phyloP scores from a whole-genome alignment of 2,797 vertebrate species.

The Enteromius thamalakanensis region DNA sequence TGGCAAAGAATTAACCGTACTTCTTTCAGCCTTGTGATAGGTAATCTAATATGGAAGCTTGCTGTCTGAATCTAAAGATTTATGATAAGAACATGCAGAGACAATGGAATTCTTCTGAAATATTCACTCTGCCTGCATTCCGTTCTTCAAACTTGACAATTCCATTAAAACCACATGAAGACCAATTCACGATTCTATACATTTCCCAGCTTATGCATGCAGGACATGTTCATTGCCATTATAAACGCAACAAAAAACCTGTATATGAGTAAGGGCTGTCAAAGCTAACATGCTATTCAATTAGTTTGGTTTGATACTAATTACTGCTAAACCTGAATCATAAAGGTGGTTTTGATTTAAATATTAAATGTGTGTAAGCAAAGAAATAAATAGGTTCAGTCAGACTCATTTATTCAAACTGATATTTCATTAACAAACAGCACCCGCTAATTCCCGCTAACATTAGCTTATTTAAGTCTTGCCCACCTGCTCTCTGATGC shows the following conservation, averaged over 20 bases:
- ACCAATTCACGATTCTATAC: not conserved
- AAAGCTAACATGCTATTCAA: not conserved
- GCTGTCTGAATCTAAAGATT: constrained; percentile 69
- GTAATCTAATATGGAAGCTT: constrained; percentile 70
- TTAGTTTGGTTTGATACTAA: not conserved
- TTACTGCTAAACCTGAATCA: not conserved
- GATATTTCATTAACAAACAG: not conserved
- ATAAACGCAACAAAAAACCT: not conserved
- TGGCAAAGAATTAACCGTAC: constrained; percentile 70
- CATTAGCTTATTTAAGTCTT: not conserved
- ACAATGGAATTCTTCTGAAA: constrained; percentile 61
- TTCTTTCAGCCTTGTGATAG: constrained; percentile 70
- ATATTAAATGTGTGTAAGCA: not conserved
- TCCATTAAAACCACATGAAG: constrained; percentile 21
- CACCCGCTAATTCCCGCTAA: not conserved
- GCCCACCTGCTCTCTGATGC: constrained; percentile 5
- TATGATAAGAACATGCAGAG: constrained; percentile 60
- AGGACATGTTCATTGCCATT: not conserved
- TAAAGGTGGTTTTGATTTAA: not conserved
- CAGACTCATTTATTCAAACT: constrained; percentile 2
- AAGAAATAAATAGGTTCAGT: not conserved
- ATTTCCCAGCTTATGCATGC: not conserved
- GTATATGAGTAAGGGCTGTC: not conserved
- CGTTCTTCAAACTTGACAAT: constrained; percentile 47
- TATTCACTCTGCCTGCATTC: constrained; percentile 57